phyloP scores from a whole-genome alignment of 2,888 invertebrate genomes.

The Drosophila prostipennis region DNA sequence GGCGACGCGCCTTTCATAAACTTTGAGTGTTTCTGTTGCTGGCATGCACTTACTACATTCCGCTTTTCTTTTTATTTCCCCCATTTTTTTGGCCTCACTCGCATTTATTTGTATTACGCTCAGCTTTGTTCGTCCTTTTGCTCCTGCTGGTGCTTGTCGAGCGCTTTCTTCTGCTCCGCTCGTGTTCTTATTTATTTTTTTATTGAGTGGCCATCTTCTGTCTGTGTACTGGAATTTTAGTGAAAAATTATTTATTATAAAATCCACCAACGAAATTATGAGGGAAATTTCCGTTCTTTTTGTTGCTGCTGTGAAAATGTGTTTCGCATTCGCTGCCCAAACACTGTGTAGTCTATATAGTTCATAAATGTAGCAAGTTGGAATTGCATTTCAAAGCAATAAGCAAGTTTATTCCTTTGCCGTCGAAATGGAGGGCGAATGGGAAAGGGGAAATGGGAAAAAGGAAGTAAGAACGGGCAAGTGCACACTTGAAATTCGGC shows the following conservation, averaged over 20 bases:
- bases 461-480: neutral
- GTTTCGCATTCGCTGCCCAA: constrained; percentile 32
- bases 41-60: constrained; percentile 73
- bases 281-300: constrained; percentile 64
- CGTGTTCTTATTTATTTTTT: constrained; percentile 34
- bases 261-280: constrained; percentile 74
- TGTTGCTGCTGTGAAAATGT: constrained; percentile 48
- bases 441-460: too few relatives aligned
- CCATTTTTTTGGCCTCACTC: constrained; percentile 15
- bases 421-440: neutral
- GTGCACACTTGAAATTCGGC: constrained; percentile 49
- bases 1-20: constrained; percentile 76
- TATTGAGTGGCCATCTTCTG: constrained; percentile 72
- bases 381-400: constrained; percentile 79
- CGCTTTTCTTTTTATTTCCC: constrained; percentile 20
- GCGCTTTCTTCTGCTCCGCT: constrained; percentile 5
- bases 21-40: constrained; percentile 78
- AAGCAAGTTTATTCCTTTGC: constrained; percentile 69
- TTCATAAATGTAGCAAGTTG: constrained; percentile 46
- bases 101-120: constrained; percentile 74
- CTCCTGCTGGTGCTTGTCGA: constrained; percentile 24
- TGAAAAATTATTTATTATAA: constrained; percentile 68
- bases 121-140: constrained; percentile 48
- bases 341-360: constrained; percentile 9
- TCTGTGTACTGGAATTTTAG: constrained; percentile 40